Evolutionary conservation across 2,888 invertebrate species (phyloP).

Genomic region (Caenorhabditis virilis): DNA sequence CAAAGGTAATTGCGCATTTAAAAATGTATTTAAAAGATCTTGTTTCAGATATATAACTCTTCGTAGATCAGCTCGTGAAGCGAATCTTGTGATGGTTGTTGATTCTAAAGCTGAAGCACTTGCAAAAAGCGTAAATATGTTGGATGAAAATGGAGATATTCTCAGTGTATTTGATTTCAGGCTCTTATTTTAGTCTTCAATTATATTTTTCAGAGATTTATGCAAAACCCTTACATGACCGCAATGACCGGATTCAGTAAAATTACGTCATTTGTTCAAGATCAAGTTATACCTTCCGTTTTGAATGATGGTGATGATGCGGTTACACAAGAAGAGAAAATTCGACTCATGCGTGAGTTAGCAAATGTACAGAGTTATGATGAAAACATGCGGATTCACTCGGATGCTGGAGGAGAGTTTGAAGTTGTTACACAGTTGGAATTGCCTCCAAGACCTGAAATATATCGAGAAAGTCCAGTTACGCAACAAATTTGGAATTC

Average conservation of each 20-base stretch:
- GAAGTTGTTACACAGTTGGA: constrained; percentile 70
- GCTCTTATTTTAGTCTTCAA: background rate
- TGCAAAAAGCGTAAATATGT: constrained; percentile 83
- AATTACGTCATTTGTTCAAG: constrained; percentile 80
- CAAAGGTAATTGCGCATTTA: constrained; percentile 71
- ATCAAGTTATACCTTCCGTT: constrained; percentile 69
- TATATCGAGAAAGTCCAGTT: constrained; percentile 79
- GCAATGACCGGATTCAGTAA: constrained; percentile 86
- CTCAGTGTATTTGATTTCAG: constrained; percentile 69
- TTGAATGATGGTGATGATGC: constrained; percentile 66
- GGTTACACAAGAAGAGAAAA: constrained; percentile 69
- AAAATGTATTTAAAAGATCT: background rate
- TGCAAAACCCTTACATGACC: constrained; percentile 80
- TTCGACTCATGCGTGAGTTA: constrained; percentile 72
- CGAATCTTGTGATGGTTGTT: constrained; percentile 78
- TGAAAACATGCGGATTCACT: constrained; percentile 45
- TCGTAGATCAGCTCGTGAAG: constrained; percentile 77
- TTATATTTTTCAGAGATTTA: constrained; percentile 70
- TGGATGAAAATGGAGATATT: constrained; percentile 74
- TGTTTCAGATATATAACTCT: constrained; percentile 59
- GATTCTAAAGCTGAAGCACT: constrained; percentile 76
- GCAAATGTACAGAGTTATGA: constrained; percentile 36
- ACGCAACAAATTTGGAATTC: constrained; percentile 76
- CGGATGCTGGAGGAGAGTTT: constrained; percentile 62
- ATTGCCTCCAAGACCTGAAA: constrained; percentile 77